These are phyloP conservation scores for Linnaemya vulpina DNA, from an alignment of 2,888 invertebrate species.

Conservation along the genomic window DNA sequence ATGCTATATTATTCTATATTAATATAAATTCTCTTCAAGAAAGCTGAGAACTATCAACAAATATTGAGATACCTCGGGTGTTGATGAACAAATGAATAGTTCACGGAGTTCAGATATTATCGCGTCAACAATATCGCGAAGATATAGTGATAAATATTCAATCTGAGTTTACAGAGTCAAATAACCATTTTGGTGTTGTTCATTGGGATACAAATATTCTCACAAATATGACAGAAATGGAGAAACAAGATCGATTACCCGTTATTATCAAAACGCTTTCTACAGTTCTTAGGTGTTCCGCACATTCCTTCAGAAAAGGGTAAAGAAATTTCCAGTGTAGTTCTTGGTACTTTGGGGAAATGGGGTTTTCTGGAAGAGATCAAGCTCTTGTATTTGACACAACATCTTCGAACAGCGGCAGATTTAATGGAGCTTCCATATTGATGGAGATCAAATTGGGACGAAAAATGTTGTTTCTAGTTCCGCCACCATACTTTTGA, in stretches of 20 bases:
- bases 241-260: constrained; percentile 19
- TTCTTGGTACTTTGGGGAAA: constrained; percentile 28
- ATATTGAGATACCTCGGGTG: too few species aligned
- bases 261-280: constrained; percentile 13
- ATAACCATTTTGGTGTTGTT: constrained; percentile 32
- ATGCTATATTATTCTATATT: too few species aligned
- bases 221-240: constrained; percentile 19
- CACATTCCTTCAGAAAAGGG: too few species aligned
- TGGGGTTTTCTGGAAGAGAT: constrained; percentile 12
- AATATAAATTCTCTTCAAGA: too few species aligned
- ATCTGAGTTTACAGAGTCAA: constrained; percentile 16
- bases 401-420: constrained; percentile 37
- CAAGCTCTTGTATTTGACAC: constrained; percentile 33
- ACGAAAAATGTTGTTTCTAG: constrained; percentile 19
- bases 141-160: constrained; percentile 39
- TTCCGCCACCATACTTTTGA: constrained; percentile 8
- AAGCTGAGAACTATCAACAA: too few species aligned
- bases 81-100: too few species aligned
- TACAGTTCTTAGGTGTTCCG: too few species aligned
- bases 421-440: constrained; percentile 24
- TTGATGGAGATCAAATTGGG: constrained; percentile 22
- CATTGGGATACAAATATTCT: constrained; percentile 40
- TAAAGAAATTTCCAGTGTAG: constrained; percentile 31
- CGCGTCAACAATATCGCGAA: too few species aligned
- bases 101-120: too few species aligned